Base-by-base conservation (phyloP, 1,140 invertebrate genomes). In the Papilio xuthus region DNA sequence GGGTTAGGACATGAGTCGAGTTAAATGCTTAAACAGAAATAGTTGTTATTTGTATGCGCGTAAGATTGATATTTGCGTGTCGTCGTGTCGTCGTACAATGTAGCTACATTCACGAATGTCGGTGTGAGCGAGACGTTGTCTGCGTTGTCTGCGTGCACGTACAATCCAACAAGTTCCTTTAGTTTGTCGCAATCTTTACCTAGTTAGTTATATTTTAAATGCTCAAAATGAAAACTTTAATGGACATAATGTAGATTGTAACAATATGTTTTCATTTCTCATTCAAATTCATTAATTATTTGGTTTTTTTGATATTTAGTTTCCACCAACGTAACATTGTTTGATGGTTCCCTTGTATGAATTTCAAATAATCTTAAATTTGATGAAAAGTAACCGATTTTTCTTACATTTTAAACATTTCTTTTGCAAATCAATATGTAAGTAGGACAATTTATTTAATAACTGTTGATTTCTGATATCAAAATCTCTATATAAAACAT, bases 141-240 rank as follows among this genome's bases (percentile, higher is more conserved):
- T n/a, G n/a, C n/a, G 53, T 56, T 56, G n/a, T n/a, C 50, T 53
- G 4, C 18, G 15, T 56, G n/a, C 53, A 23, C 23, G 56, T 63
- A 28, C 23, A 60, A 60, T 23, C 4, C 60, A 67, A 28, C 18
- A 50, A 18, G 60, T 67, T 67, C 60, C 60, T 67, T 67, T 67
- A 67, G 60, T 67, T 67, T 28, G 12, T 67, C 26, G 26, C 60
- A 15, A 28, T 60, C 10, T 67, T 67, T 67, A 67, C 4, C 3
- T 67, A 67, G 60, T 23, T 67, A 60, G 56, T 60, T 60, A 60
- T 67, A 67, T 67, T 26, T 56, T 67, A 67, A 67, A 67, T 67
- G 60, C 60, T 67, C 60, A 67, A 67, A 63, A 28, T 67, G 60
- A 67, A 12, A 67, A 26, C 13, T 67, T 32, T 28, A n/a, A 67